Evolutionary conservation across 2,888 invertebrate genomes (phyloP).

Genomic region (Amblyjoppa fuscipennis): DNA sequence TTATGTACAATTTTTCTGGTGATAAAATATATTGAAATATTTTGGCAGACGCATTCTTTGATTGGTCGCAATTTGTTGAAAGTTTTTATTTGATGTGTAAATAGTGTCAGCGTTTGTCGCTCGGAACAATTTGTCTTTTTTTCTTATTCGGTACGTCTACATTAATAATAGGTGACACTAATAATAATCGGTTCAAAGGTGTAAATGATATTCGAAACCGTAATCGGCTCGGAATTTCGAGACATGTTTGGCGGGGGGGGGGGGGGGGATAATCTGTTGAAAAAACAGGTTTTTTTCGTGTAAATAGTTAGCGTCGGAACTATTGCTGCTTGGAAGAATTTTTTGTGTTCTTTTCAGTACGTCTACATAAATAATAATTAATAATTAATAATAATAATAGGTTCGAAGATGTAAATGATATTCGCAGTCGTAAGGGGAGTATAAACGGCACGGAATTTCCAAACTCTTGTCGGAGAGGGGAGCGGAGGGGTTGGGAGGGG

Average conservation of each 20-base stretch:
- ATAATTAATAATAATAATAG: too few species aligned
- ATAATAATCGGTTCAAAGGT: too few species aligned
- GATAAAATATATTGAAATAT: constrained; percentile 82
- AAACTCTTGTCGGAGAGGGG: background rate
- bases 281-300: constrained; percentile 3
- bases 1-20: constrained; percentile 82
- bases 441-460: background rate
- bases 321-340: background rate
- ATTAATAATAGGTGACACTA: too few species aligned
- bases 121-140: background rate
- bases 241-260: background rate
- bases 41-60: constrained; percentile 77
- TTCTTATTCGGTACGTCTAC: background rate
- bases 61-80: constrained; percentile 19
- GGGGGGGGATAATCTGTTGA: background rate
- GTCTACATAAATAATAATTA: background rate
- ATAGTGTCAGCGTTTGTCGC: too few species aligned
- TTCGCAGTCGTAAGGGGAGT: too few species aligned
- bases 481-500: too few species aligned
- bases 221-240: background rate
- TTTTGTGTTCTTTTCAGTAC: constrained; percentile 9
- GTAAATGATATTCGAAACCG: too few species aligned
- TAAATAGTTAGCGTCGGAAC: too few species aligned
- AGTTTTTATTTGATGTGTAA: constrained; percentile 11
- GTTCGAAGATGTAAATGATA: background rate